A percentile compares a stretch with the other conserved stretches of the same genome.
Conservation (phyloP, 2,888 invertebrate genomes). For the Lasius fuliginosus region DNA sequence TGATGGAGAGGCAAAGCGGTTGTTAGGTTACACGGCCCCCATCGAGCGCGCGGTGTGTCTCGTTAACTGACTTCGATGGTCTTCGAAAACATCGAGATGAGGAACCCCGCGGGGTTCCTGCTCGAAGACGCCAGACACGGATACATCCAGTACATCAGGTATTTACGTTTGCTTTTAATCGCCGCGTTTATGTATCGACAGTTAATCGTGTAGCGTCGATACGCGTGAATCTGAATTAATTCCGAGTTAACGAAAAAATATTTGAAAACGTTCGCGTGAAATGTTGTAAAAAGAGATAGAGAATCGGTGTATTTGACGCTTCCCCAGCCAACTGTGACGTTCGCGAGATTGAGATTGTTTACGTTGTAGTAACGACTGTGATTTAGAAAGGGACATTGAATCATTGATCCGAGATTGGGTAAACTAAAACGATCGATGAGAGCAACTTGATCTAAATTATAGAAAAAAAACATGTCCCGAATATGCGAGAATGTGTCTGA, state of each 20-base stretch:
- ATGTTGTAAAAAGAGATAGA: not conserved
- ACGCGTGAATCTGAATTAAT: not conserved
- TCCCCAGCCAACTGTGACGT: too few species aligned
- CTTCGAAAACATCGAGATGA: conserved; percentile 85
- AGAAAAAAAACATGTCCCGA: not conserved
- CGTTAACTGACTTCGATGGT: conserved; percentile 79
- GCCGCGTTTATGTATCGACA: not conserved
- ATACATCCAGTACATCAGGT: conserved; percentile 85
- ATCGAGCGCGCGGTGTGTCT: conserved; percentile 11
- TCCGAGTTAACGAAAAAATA: not conserved
- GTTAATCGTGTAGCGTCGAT: not conserved
- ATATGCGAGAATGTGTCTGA: not conserved
- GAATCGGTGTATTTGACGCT: not conserved
- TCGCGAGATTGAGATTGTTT: not conserved
- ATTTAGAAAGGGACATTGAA: not conserved
- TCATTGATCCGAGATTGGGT: not conserved
- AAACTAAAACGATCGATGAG: not conserved
- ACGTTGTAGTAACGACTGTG: not conserved
- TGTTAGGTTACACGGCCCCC: not conserved
- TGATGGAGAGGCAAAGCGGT: conserved; percentile 32
- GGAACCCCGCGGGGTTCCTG: conserved; percentile 84
- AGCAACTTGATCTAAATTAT: not conserved
- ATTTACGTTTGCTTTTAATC: conserved; percentile 3
- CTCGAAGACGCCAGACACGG: conserved; percentile 85
- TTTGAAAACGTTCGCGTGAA: not conserved